These are phyloP conservation scores for Tretioscincus oriximinensis DNA, from an alignment of 2,113 vertebrate species.

Conservation along the genomic window DNA sequence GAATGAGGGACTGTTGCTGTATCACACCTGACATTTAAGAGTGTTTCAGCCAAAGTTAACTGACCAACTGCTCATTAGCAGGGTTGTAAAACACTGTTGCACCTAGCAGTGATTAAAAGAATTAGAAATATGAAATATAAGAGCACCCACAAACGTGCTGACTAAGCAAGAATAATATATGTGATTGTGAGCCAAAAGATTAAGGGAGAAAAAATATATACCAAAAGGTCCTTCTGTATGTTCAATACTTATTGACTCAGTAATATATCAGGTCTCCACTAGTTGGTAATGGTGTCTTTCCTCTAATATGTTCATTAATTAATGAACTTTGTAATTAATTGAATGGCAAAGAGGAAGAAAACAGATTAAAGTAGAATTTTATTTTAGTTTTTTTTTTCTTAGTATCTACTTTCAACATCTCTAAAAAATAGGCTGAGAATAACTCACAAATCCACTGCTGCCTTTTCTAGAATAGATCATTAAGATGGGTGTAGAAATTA, in stretches of 20 bases:
- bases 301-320: slow-evolving; percentile 70
- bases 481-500: slow-evolving; percentile 34
- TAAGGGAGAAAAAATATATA: slow-evolving; percentile 44
- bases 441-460: slow-evolving; percentile 30
- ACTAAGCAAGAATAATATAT: slow-evolving; percentile 64
- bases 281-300: slow-evolving; percentile 66
- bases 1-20: background rate
- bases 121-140: slow-evolving; percentile 69
- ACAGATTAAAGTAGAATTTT: slow-evolving; percentile 24
- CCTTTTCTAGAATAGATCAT: slow-evolving; percentile 30
- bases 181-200: slow-evolving; percentile 53
- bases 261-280: slow-evolving; percentile 64
- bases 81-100: slow-evolving; percentile 56
- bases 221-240: slow-evolving; percentile 65
- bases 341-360: slow-evolving; percentile 36
- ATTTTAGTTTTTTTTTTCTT: background rate
- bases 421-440: slow-evolving; percentile 43
- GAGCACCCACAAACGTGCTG: slow-evolving; percentile 59
- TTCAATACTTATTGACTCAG: slow-evolving; percentile 66
- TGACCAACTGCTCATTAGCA: slow-evolving; percentile 58
- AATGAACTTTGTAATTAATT: slow-evolving; percentile 70
- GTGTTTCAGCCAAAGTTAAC: slow-evolving; percentile 51
- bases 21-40: slow-evolving; percentile 43
- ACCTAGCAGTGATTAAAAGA: slow-evolving; percentile 57
- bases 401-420: background rate